phyloP scores from a whole-genome alignment of 2,888 invertebrate species.

The Sarcophaga carnaria region DNA sequence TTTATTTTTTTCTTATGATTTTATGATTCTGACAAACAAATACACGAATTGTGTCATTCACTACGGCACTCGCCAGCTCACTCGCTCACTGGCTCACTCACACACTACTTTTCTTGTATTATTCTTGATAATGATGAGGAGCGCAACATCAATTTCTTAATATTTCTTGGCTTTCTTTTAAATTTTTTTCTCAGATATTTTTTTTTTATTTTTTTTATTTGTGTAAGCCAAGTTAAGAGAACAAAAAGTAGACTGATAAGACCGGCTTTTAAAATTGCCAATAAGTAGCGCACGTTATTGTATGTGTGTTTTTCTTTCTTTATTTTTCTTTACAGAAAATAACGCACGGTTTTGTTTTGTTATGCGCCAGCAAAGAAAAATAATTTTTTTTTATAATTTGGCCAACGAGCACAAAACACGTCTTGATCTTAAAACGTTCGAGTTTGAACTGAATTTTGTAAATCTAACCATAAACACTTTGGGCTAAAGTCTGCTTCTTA shows the following conservation, averaged over 20 bases:
- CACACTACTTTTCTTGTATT: conserved; percentile 51
- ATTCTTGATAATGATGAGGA: conserved; percentile 27
- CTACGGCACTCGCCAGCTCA: background rate
- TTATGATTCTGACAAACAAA: conserved; percentile 22
- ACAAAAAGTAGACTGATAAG: conserved; percentile 38
- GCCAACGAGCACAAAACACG: conserved; percentile 71
- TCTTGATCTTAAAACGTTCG: conserved; percentile 80
- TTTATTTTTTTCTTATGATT: conserved; percentile 1
- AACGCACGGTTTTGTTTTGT: conserved; percentile 2
- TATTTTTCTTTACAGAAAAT: background rate
- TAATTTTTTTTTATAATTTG: background rate
- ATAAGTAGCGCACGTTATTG: conserved; percentile 10
- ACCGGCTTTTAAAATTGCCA: conserved; percentile 55
- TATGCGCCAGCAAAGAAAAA: background rate
- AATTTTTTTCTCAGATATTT: background rate
- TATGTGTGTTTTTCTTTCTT: background rate
- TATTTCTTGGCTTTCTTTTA: conserved; percentile 1
- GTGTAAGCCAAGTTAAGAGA: conserved; percentile 15
- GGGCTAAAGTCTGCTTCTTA: conserved; percentile 73
- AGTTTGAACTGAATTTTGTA: conserved; percentile 80
- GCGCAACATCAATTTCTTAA: conserved; percentile 57
- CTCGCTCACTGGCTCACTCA: conserved; percentile 3
- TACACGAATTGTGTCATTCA: conserved; percentile 39
- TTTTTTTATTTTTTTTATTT: conserved; percentile 7
- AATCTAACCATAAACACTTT: conserved; percentile 77